Conservation (phyloP, 2,797 vertebrate genomes). For the Scyliorhinus canicula region DNA sequence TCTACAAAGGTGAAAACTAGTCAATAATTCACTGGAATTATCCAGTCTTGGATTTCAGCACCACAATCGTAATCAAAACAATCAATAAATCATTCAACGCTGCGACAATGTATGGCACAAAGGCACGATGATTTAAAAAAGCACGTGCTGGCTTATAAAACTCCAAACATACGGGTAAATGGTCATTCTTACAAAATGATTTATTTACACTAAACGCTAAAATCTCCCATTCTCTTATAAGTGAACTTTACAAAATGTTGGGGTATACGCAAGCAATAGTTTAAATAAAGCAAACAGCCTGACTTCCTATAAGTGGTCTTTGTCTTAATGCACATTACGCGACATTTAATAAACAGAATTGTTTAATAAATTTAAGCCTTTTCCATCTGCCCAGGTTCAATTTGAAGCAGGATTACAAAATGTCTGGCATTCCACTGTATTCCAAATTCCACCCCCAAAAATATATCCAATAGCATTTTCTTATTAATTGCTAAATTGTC, state of each 20-base stretch:
- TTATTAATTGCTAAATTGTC: conserved; percentile 57
- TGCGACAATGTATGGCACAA: neutral
- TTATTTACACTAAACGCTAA: neutral
- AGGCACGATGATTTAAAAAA: conserved; percentile 10
- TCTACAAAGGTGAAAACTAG: conserved; percentile 18
- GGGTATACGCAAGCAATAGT: neutral
- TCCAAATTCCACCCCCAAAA: conserved; percentile 51
- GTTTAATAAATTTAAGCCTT: neutral
- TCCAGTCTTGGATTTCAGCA: conserved; percentile 24
- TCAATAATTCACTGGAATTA: neutral
- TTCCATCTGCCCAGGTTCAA: conserved; percentile 40
- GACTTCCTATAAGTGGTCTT: neutral
- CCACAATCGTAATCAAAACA: conserved; percentile 26
- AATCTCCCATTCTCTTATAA: neutral
- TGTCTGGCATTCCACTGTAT: conserved; percentile 49
- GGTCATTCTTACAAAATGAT: conserved; percentile 17
- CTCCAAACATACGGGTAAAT: conserved; percentile 37
- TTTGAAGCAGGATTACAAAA: conserved; percentile 48
- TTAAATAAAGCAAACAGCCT: neutral
- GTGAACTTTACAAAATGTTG: conserved; percentile 1
- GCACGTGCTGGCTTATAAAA: neutral
- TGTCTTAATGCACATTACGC: conserved; percentile 16
- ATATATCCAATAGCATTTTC: conserved; percentile 55
- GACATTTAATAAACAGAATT: conserved; percentile 30
- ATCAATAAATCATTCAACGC: conserved; percentile 38